Percentiles rank a stretch among this genome's conserved stretches.
phyloP scores from a whole-genome alignment of 2,888 invertebrate genomes.

The Neria commutata region DNA sequence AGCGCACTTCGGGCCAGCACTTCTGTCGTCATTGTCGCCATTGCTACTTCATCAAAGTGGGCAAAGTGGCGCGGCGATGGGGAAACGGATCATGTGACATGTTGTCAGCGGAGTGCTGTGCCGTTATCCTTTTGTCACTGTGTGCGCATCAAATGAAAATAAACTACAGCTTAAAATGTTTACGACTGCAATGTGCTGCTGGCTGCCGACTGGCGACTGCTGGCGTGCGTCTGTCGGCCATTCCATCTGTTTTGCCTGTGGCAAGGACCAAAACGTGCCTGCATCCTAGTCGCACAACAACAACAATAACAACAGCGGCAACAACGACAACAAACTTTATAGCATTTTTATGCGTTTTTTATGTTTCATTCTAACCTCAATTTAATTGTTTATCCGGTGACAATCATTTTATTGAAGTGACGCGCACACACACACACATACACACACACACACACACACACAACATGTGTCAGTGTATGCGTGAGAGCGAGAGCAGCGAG shows the following conservation, averaged over 20 bases:
- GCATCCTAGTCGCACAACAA: not conserved
- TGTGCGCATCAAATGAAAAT: constrained; percentile 46
- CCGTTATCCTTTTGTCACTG: constrained; percentile 32
- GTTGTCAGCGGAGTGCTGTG: constrained; percentile 8
- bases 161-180: constrained; percentile 55
- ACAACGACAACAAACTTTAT: constrained; percentile 44
- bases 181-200: constrained; percentile 40
- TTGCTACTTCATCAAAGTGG: constrained; percentile 29
- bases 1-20: constrained; percentile 11
- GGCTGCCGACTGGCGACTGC: too few species aligned
- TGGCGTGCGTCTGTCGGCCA: constrained; percentile 15
- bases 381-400: constrained; percentile 64
- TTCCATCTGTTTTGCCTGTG: constrained; percentile 10
- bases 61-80: not conserved
- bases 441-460: constrained; percentile 4
- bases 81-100: constrained; percentile 15
- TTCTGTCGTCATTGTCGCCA: not conserved
- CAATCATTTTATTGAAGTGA: constrained; percentile 58
- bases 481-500: constrained; percentile 35
- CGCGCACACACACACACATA: constrained; percentile 16
- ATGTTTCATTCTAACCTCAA: constrained; percentile 62
- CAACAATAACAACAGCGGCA: constrained; percentile 19
- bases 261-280: constrained; percentile 3
- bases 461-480: constrained; percentile 1
- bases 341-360: constrained; percentile 60